Conservation (phyloP, 2,797 vertebrate species). For the Bufotes viridis region DNA sequence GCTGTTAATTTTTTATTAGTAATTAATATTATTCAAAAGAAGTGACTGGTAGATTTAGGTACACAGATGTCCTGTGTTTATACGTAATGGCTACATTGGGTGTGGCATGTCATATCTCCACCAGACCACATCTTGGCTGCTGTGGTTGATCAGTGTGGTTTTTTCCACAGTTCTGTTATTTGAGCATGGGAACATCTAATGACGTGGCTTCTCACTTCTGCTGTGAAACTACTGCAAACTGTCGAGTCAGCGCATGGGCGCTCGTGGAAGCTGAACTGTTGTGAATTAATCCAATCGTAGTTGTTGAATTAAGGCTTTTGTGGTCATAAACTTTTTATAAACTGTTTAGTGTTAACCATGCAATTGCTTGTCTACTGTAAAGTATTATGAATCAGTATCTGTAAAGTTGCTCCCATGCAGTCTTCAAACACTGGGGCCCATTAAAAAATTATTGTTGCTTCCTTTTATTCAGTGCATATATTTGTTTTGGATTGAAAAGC, state of each 20-base stretch:
- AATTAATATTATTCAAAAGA: no score
- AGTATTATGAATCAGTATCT: background rate
- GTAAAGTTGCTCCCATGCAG: background rate
- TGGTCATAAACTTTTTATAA: background rate
- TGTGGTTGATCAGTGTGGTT: background rate
- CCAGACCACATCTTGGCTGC: background rate
- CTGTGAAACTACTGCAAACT: background rate
- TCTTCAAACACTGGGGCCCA: background rate
- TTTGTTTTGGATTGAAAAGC: no score
- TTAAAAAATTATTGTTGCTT: no score
- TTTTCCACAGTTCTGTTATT: background rate
- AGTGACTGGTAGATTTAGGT: no score
- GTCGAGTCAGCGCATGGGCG: background rate
- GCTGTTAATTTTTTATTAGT: no score
- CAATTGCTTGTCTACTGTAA: background rate
- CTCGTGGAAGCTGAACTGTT: background rate
- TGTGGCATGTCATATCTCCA: background rate
- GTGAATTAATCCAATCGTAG: background rate
- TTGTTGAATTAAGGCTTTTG: background rate
- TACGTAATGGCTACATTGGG: background rate
- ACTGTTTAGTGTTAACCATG: background rate
- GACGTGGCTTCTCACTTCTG: slow-evolving; percentile 1
- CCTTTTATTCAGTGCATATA: background rate
- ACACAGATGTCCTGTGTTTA: no score
- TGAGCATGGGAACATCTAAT: background rate